These are phyloP conservation scores for Chunga burmeisteri DNA, from an alignment of 2,113 vertebrate species.

Conservation along the genomic window DNA sequence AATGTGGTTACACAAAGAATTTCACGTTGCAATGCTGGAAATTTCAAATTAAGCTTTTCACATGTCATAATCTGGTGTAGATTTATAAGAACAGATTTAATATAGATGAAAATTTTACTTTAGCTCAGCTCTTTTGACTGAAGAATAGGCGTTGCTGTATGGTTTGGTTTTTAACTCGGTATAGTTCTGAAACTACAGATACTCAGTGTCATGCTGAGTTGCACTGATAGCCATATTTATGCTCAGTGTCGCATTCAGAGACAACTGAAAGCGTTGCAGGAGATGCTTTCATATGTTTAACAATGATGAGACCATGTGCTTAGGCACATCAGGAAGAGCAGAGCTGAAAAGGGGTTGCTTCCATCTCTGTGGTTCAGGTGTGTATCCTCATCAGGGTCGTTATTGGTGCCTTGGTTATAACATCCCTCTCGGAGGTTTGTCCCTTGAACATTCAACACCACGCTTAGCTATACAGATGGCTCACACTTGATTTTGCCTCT, in stretches of 20 bases:
- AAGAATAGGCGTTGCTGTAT: not conserved
- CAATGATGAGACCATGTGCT: rapidly evolving
- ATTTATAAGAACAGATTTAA: not conserved
- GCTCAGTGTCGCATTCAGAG: not conserved
- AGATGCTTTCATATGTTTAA: not conserved
- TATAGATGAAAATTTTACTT: not conserved
- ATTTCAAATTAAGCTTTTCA: not conserved
- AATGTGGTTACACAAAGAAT: not conserved
- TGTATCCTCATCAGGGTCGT: not conserved
- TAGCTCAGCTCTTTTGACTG: not conserved
- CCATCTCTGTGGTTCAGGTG: not conserved
- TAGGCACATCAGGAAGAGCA: not conserved
- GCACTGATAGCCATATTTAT: not conserved
- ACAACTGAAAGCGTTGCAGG: not conserved
- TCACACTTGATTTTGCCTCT: not conserved
- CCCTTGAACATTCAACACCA: not conserved
- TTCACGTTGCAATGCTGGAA: not conserved
- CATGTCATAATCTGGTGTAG: not conserved
- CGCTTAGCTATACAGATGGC: not conserved
- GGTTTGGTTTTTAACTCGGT: not conserved
- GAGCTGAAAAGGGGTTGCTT: not conserved
- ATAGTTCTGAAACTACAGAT: not conserved
- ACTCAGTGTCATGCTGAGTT: not conserved
- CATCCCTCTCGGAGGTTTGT: not conserved
- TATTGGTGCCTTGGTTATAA: not conserved